Evolutionary conservation across 2,113 vertebrate species (phyloP).

Genomic region (Bothrops jararaca): DNA sequence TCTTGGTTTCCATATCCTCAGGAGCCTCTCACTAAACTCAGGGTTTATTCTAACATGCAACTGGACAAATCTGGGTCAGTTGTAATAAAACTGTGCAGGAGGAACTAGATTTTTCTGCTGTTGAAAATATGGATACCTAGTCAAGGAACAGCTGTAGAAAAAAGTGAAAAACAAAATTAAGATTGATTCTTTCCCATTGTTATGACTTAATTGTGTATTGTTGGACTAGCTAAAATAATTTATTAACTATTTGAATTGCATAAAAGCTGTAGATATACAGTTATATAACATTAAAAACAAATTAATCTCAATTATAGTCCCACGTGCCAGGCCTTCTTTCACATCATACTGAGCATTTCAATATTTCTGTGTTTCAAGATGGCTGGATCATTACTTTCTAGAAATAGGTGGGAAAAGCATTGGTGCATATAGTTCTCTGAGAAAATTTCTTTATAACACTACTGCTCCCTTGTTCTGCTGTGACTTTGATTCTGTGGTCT

Average conservation of each 20-base stretch:
- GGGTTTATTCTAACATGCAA: not conserved
- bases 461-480: not conserved
- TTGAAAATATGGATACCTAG: not conserved
- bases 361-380: not conserved
- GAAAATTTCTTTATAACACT: not conserved
- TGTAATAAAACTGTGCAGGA: not conserved
- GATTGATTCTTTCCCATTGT: not conserved
- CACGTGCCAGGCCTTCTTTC: not conserved
- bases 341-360: not conserved
- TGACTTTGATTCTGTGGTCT: not conserved
- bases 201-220: not conserved
- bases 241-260: not conserved
- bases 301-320: not conserved
- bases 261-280: not conserved
- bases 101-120: not conserved
- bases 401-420: not conserved
- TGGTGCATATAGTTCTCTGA: not conserved
- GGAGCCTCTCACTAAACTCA: not conserved
- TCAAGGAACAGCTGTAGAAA: not conserved
- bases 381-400: not conserved
- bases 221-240: not conserved
- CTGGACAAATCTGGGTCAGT: not conserved
- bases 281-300: not conserved
- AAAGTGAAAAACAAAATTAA: not conserved
- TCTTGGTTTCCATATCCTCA: not conserved